Conservation (phyloP, 1,140 invertebrate genomes). For the Mactra quadrangularis region DNA sequence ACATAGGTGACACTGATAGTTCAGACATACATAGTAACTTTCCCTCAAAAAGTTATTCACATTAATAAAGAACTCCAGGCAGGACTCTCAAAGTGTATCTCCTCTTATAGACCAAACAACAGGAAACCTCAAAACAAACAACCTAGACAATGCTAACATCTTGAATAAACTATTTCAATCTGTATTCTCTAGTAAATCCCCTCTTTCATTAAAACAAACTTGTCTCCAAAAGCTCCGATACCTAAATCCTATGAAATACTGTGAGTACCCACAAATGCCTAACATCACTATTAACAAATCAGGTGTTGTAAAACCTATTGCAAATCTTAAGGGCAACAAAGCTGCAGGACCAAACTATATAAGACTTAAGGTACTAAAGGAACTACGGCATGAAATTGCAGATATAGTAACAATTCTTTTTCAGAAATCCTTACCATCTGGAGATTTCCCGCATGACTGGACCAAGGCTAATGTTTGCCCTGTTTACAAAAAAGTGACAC, state of each 20-base stretch:
- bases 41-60: neutral
- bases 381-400: constrained; percentile 29
- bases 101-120: constrained; percentile 4
- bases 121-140: neutral
- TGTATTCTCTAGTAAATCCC: constrained; percentile 9
- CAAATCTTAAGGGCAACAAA: constrained; percentile 47
- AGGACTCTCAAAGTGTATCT: neutral
- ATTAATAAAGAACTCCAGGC: neutral
- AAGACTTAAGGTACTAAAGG: constrained; percentile 45
- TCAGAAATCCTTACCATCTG: no score
- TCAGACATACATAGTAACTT: no score
- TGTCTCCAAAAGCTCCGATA: constrained; percentile 5
- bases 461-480: no score
- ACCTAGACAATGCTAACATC: constrained; percentile 18
- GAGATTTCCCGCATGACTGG: no score
- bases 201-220: constrained; percentile 6
- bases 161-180: constrained; percentile 25
- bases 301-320: constrained; percentile 34
- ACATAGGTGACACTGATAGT: no score
- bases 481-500: no score
- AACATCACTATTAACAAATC: constrained; percentile 10
- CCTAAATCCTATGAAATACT: neutral
- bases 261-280: constrained; percentile 11
- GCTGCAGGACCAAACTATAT: constrained; percentile 56
- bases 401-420: constrained; percentile 1